A percentile compares a stretch with the other conserved stretches of the same genome.
These are phyloP conservation scores for Sclerurus mexicanus DNA, from an alignment of 2,113 vertebrate genomes.

Conservation along the genomic window DNA sequence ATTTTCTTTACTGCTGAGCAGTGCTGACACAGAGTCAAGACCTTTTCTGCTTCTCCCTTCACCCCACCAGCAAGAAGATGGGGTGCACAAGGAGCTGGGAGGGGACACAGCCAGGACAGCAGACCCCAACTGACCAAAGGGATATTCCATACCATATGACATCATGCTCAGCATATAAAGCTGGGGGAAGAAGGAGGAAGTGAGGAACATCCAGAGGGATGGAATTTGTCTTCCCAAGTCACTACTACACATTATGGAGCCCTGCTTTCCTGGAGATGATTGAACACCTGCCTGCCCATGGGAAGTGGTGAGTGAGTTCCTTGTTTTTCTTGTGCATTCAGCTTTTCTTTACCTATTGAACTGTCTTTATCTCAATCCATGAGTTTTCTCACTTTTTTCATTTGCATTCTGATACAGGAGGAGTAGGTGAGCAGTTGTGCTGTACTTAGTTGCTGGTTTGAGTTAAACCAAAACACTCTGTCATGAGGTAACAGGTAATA, in stretches of 20 bases:
- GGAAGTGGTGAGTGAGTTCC: not conserved
- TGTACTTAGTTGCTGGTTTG: not conserved
- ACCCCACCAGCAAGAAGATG: not conserved
- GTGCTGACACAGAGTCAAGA: not conserved
- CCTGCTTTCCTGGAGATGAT: not conserved
- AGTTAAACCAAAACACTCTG: not conserved
- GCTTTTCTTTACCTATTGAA: not conserved
- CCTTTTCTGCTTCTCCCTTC: not conserved
- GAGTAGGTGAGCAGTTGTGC: not conserved
- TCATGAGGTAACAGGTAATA: not conserved
- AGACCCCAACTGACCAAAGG: not conserved
- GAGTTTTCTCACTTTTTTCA: not conserved
- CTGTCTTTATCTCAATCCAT: not conserved
- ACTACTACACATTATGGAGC: not conserved
- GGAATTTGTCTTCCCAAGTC: not conserved
- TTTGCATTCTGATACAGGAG: not conserved
- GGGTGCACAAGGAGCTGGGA: not conserved
- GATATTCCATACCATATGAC: not conserved
- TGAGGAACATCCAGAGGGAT: not conserved
- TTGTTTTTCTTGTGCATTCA: not conserved
- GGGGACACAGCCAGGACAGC: not conserved
- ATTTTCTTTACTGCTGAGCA: not conserved
- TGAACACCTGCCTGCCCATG: not conserved
- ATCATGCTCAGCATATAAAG: not conserved
- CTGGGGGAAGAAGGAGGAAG: not conserved